Evolutionary conservation across 2,888 invertebrate genomes (phyloP).

Genomic region (Himalopsyche kuldschensis): DNA sequence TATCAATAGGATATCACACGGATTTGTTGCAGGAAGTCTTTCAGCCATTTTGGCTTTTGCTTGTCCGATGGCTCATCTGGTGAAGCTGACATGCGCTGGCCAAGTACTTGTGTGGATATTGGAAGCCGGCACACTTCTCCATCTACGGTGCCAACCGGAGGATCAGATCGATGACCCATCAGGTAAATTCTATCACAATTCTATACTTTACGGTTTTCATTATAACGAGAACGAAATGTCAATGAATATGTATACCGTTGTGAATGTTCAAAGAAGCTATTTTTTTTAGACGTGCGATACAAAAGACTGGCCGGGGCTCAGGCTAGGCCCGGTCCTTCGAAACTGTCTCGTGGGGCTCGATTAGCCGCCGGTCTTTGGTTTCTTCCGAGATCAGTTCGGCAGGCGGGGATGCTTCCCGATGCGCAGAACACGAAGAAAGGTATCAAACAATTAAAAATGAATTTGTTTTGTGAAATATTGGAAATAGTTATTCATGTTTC

Average conservation of each 20-base stretch:
- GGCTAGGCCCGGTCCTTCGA: conserved; percentile 28
- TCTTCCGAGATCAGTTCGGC: conserved; percentile 56
- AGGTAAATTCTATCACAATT: conserved; percentile 44
- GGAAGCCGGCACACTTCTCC: conserved; percentile 55
- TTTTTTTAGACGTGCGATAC: conserved; percentile 54
- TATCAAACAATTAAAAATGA: neutral
- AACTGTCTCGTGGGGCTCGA: conserved; percentile 43
- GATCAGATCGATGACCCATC: conserved; percentile 57
- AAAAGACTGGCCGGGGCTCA: conserved; percentile 52
- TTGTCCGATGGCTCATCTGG: conserved; percentile 64
- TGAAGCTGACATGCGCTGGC: conserved; percentile 62
- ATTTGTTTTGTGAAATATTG: too few species aligned
- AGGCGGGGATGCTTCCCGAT: conserved; percentile 53
- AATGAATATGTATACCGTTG: neutral
- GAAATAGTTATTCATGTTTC: too few species aligned
- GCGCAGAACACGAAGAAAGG: conserved; percentile 36
- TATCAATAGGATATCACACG: too few species aligned
- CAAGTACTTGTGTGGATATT: conserved; percentile 57
- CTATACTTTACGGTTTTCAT: neutral
- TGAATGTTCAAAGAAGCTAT: neutral
- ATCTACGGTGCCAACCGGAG: conserved; percentile 62
- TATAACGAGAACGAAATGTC: neutral
- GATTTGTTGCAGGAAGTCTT: conserved; percentile 56
- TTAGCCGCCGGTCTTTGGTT: conserved; percentile 57
- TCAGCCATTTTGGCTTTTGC: conserved; percentile 66